These are phyloP conservation scores for Spea multiplicata DNA, from an alignment of 2,113 vertebrate genomes.

Conservation along the genomic window DNA sequence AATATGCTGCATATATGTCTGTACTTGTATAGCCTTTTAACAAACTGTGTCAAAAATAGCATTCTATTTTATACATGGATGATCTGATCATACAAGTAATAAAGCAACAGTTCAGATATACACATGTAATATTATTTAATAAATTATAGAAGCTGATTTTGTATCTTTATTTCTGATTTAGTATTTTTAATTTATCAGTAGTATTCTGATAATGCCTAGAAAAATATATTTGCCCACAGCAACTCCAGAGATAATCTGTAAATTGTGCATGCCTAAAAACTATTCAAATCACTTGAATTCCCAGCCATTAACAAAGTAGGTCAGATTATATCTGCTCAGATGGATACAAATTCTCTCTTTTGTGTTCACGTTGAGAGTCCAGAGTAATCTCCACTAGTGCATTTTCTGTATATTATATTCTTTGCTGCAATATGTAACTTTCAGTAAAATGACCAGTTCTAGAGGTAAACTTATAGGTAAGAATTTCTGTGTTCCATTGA, in stretches of 20 bases:
- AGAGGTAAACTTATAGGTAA: slow-evolving; percentile 12
- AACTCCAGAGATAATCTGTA: slow-evolving; percentile 26
- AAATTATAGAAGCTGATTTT: background rate
- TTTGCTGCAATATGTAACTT: slow-evolving; percentile 5
- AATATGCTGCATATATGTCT: slow-evolving; percentile 21
- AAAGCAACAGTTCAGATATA: background rate
- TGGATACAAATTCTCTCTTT: slow-evolving; percentile 38
- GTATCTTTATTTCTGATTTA: background rate
- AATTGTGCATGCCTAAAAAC: slow-evolving; percentile 36
- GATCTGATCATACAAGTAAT: background rate
- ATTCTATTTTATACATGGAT: slow-evolving; percentile 15
- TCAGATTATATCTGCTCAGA: slow-evolving; percentile 40
- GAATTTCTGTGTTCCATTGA: background rate
- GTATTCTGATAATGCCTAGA: slow-evolving; percentile 10
- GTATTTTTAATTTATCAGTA: slow-evolving; percentile 1
- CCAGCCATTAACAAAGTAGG: slow-evolving; percentile 40
- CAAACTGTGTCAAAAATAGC: background rate
- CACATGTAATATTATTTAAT: background rate
- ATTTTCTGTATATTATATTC: slow-evolving; percentile 32
- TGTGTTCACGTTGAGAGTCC: slow-evolving; percentile 28
- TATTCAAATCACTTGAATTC: slow-evolving; percentile 38
- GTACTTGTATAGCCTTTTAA: background rate
- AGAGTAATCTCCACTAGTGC: slow-evolving; percentile 23
- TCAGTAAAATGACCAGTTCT: slow-evolving; percentile 3
- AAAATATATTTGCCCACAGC: slow-evolving; percentile 27